These are phyloP conservation scores for Bombus picipes DNA, from an alignment of 1,140 invertebrate species.

Conservation along the genomic window DNA sequence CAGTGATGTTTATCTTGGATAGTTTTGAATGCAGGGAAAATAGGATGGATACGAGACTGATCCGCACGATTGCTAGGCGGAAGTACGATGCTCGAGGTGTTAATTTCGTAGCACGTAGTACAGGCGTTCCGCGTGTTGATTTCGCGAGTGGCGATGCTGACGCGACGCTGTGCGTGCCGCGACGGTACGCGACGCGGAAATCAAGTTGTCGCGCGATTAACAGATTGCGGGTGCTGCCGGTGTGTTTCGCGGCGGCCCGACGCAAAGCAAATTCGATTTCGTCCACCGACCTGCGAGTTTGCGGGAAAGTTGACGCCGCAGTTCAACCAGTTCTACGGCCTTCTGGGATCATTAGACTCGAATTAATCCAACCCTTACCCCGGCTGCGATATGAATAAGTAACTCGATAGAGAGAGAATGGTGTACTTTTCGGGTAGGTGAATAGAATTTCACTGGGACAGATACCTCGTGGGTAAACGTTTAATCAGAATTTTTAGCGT, in stretches of 20 bases:
- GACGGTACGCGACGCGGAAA: slow-evolving; percentile 23
- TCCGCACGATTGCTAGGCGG: slow-evolving; percentile 2
- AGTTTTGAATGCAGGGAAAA: neutral
- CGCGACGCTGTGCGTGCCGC: neutral
- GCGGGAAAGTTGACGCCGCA: slow-evolving; percentile 1
- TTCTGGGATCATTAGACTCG: neutral
- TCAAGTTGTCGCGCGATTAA: slow-evolving; percentile 25
- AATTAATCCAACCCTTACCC: neutral
- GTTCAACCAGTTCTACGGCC: neutral
- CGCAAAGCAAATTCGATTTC: slow-evolving; percentile 10
- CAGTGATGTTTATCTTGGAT: neutral
- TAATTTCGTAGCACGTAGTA: slow-evolving; percentile 19
- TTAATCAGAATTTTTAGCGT: neutral
- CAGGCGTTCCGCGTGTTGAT: slow-evolving; percentile 10
- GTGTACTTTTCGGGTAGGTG: neutral
- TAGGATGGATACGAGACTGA: neutral
- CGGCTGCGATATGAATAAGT: neutral
- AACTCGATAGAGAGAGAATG: neutral
- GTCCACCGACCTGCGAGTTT: neutral
- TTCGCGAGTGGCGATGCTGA: slow-evolving; percentile 1
- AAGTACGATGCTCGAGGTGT: slow-evolving; percentile 18
- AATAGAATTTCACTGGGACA: neutral
- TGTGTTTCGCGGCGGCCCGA: slow-evolving; percentile 1
- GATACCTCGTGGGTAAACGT: neutral
- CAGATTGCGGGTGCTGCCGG: neutral